A percentile compares a stretch with the other conserved stretches of the same genome.
phyloP scores from a whole-genome alignment of 2,797 vertebrate species.

The Acipenser transmontanus region DNA sequence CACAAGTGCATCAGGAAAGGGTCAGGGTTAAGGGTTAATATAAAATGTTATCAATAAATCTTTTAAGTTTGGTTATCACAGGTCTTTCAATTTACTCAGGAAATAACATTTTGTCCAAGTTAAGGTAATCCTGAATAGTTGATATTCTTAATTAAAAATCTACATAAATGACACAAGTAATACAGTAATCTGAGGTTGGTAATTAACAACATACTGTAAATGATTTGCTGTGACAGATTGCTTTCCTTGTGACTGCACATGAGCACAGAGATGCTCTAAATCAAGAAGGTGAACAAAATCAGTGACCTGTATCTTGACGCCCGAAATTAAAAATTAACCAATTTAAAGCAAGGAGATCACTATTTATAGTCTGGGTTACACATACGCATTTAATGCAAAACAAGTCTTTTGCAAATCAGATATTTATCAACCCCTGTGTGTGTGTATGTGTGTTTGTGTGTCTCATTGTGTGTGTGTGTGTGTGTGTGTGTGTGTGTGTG shows the following conservation, averaged over 20 bases:
- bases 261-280: neutral
- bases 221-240: neutral
- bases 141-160: constrained; percentile 11
- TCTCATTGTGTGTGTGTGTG: no score
- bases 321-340: neutral
- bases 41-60: neutral
- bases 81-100: constrained; percentile 8
- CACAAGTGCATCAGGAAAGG: no score
- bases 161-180: constrained; percentile 4
- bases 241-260: neutral
- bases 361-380: neutral
- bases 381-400: neutral
- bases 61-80: neutral
- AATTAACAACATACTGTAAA: neutral
- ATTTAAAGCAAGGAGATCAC: neutral
- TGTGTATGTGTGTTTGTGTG: no score
- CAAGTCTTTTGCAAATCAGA: neutral
- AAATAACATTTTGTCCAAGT: constrained; percentile 5
- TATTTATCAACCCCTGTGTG: neutral
- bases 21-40: no score
- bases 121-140: constrained; percentile 8
- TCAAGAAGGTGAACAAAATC: constrained; percentile 3
- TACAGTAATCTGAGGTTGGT: neutral
- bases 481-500: no score
- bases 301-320: constrained; percentile 1